Base-by-base conservation (phyloP, 2,113 vertebrate genomes). In the Salvelinus namaycush region DNA sequence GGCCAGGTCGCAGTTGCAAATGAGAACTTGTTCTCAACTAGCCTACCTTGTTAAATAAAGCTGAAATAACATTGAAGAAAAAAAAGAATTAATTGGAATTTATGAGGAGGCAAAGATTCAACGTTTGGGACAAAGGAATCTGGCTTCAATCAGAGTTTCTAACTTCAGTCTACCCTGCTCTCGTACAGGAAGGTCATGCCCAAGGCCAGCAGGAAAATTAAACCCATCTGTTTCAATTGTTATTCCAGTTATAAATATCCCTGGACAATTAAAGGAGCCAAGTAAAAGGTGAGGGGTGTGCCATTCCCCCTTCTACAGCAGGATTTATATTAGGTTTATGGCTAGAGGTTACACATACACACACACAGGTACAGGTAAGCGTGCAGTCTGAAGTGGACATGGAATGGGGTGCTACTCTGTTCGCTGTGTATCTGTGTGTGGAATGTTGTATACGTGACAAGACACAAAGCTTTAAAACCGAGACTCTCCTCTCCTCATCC, bases 111-210 rank as follows among this genome's bases (percentile, higher is more conserved):
- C 62, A 70, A 84, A 39, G 66, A 84, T 79, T 78, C 57, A 51
- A 74, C 80, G 81, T 88, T 79, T 74, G 70, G 84, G 78, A 84
- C 82, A 84, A 84, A 84, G 83, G 71, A 51, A 84, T 91, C 88
- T 90, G 89, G 85, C 87, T 90, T 82, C 82, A 89, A 90, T 91
- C 84, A 89, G 69, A 1, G 73, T 81, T 83, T 84, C 86, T 77
- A 78, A 87, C 70, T 73, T 70, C 84, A 79, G 83, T 81, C 75
- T 83, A 87, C 78, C 87, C 79, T 77, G 84, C 79, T 81, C 83
- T 51, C 14, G 88, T 76, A 86, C 77, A 89, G 89, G 83, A 91
- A 89, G 89, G 80, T 77, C 76, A 29, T 81, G 77, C 81, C 73
- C 18, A 73, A 71, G 88, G 87, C 86, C 76, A 9, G 79, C 16